Percentiles rank a stretch among this genome's conserved stretches.
Conservation (phyloP, 2,113 vertebrate species). For the Bolborhynchus lineola region DNA sequence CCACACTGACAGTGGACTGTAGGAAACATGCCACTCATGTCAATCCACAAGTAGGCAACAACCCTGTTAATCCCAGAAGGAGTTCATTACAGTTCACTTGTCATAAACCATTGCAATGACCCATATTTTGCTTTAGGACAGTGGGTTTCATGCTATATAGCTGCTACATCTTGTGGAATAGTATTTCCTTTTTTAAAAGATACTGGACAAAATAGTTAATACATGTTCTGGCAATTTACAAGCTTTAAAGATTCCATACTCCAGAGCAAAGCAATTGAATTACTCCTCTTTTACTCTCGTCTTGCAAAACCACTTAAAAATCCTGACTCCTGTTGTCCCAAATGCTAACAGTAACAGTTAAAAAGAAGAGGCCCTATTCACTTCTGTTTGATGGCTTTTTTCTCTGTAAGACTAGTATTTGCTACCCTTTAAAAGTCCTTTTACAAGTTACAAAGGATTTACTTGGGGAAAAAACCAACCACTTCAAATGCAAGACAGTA, state of each 20-base stretch:
- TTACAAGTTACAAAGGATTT: background rate
- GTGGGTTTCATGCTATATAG: background rate
- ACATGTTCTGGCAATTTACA: background rate
- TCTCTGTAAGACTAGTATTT: background rate
- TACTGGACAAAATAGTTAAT: background rate
- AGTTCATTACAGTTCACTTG: background rate
- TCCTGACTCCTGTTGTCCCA: background rate
- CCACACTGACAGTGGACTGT: background rate
- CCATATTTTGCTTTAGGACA: background rate
- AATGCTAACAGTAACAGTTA: background rate
- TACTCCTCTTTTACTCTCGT: background rate
- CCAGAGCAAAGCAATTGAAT: background rate
- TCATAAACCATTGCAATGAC: background rate
- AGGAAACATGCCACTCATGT: background rate
- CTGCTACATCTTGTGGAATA: background rate
- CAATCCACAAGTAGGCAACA: background rate
- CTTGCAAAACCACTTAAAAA: background rate
- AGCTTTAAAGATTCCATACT: background rate
- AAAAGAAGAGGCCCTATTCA: background rate
- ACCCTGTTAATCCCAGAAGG: background rate
- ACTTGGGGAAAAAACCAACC: background rate
- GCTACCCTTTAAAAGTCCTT: background rate
- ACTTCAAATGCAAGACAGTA: background rate
- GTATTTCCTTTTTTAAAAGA: background rate
- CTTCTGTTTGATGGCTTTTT: background rate